Evolutionary conservation across 53 echinoderm and acorn worm genomes (phyloP), one percentile per base, ranked within the genome.

Genomic region (Luidia sarsii): DNA sequence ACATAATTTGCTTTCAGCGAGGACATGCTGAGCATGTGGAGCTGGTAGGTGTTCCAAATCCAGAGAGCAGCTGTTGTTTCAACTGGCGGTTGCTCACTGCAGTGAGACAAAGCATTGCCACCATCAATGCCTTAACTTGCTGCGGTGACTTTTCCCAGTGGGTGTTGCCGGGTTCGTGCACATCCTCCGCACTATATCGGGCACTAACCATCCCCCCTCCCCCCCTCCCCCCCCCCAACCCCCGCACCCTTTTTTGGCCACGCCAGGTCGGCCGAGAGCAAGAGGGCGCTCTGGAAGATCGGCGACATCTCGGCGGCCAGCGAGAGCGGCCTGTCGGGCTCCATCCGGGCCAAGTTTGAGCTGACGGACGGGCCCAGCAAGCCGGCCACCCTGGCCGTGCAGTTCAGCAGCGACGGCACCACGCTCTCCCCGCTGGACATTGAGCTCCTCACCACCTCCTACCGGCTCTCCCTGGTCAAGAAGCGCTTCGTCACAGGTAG

Each of bases 381-480:
- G 53, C 99, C 99, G 9, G 90, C 99, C 33, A 97, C 99, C 8
- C 46, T 97, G 66, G 99, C 99, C 2, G 99, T 97, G 0, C 91
- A 94, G 62, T 97, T 97, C 71, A 61, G 80, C 60, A 91, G 93
- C 35, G 93, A 93, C 53, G 99, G 99, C 13, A 86, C 93, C 18
- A 94, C 93, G 30, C 82, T 97, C 50, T 97, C 99, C 2, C 83
- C 89, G 8, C 80, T 91, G 39, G 99, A 97, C 50, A 94, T 97
- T 50, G 99, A 97, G 38, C 84, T 97, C 9, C 88, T 93, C 49
- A 93, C 88, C 69, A 91, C 93, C 4, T 88, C 90, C 28, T 97
- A 94, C 50, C 85, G 99, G 69, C 82, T 97, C 45, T 97, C 99
- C n/a, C 84, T 97, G 36, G 93, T 97, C 64, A 97, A 97, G 87